Conservation (phyloP, 2,113 vertebrate species). For the Oxygymnocypris stewartii region DNA sequence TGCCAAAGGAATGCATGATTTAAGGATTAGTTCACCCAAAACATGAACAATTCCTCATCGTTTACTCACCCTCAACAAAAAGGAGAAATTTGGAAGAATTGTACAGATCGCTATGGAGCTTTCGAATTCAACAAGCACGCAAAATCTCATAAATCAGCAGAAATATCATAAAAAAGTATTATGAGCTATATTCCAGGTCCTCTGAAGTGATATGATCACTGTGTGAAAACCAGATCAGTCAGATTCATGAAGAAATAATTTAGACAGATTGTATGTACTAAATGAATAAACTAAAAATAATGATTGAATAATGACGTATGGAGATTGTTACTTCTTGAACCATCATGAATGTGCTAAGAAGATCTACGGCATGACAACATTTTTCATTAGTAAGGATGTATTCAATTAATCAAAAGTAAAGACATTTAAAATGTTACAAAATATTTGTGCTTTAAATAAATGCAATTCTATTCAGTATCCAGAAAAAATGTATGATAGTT, state of each 20-base stretch:
- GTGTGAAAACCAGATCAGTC: neutral
- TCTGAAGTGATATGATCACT: neutral
- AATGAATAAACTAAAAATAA: neutral
- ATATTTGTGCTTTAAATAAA: neutral
- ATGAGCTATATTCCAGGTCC: neutral
- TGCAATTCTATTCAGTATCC: neutral
- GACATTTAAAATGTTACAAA: neutral
- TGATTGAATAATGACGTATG: neutral
- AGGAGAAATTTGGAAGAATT: neutral
- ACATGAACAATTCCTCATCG: neutral
- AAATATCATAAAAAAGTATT: neutral
- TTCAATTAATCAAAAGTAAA: neutral
- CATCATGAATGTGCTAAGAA: neutral
- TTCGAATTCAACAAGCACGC: neutral
- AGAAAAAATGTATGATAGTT: neutral
- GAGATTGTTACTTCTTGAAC: neutral
- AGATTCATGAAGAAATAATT: neutral
- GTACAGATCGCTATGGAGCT: neutral
- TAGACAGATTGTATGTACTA: neutral
- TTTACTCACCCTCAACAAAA: neutral
- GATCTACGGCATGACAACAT: neutral
- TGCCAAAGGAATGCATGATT: slow-evolving; percentile 14
- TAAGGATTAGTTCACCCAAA: neutral
- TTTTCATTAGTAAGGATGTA: neutral
- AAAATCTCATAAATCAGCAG: neutral